These are phyloP conservation scores for Oryzias curvinotus DNA, from an alignment of 2,113 vertebrate species.

Conservation along the genomic window DNA sequence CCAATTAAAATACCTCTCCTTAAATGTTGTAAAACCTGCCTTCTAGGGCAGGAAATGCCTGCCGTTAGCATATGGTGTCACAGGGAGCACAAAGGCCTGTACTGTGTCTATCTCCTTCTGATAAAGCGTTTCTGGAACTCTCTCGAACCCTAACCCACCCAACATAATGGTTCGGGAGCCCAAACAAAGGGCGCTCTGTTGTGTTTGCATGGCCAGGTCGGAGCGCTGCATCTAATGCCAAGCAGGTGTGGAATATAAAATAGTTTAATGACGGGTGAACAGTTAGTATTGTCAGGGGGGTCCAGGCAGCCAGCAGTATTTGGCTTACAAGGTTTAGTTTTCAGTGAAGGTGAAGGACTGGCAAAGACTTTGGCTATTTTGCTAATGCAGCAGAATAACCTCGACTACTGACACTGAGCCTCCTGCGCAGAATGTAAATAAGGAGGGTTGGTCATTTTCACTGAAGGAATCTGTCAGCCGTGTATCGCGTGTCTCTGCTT, in stretches of 20 bases:
- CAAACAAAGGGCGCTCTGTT: conserved; percentile 71
- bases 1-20: conserved; percentile 74
- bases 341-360: conserved; percentile 72
- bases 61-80: conserved; percentile 56
- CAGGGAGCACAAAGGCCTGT: conserved; percentile 61
- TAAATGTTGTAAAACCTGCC: conserved; percentile 70
- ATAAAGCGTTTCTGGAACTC: conserved; percentile 67
- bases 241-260: conserved; percentile 77
- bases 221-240: conserved; percentile 65
- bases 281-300: conserved; percentile 69
- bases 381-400: conserved; percentile 66
- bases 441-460: conserved; percentile 41
- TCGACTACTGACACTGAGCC: conserved; percentile 58
- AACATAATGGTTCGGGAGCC: conserved; percentile 54
- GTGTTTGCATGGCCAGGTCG: conserved; percentile 62
- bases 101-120: conserved; percentile 70
- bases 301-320: conserved; percentile 48
- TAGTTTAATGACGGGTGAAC: conserved; percentile 70
- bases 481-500: conserved; percentile 39
- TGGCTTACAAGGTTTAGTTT: conserved; percentile 66
- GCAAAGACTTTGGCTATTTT: conserved; percentile 56
- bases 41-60: conserved; percentile 68
- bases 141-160: conserved; percentile 48
- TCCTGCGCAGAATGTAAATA: conserved; percentile 61
- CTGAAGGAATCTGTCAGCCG: conserved; percentile 54